Evolutionary conservation across 1,140 invertebrate species (phyloP).

Genomic region (Leptonema lineaticorne): DNA sequence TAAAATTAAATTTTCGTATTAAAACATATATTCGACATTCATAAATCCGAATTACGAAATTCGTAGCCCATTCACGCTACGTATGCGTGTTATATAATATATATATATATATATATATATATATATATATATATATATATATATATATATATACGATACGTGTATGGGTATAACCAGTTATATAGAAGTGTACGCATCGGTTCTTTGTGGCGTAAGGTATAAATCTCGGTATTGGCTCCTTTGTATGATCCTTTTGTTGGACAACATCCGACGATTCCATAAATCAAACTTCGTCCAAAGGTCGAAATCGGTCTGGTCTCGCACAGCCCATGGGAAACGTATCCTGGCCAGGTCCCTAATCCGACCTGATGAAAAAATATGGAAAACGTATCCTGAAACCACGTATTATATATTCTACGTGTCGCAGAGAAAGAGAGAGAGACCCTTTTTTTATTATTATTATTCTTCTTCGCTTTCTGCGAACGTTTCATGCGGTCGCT

Average conservation of each 20-base stretch:
- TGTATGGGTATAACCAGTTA: neutral
- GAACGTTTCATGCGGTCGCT: too few relatives aligned
- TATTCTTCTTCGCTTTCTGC: too few relatives aligned
- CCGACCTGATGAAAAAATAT: constrained; percentile 17
- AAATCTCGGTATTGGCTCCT: constrained; percentile 5
- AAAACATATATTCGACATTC: too few relatives aligned
- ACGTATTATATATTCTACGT: neutral
- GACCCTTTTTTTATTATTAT: neutral
- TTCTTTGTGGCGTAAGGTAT: neutral
- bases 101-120: too few relatives aligned
- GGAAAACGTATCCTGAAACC: neutral
- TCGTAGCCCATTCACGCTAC: too few relatives aligned
- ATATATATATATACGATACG: too few relatives aligned
- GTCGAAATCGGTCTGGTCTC: neutral
- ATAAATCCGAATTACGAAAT: too few relatives aligned
- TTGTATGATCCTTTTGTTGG: constrained; percentile 18
- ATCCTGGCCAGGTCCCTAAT: neutral
- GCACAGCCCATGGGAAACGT: neutral
- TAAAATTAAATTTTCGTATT: too few relatives aligned
- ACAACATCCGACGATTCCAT: constrained; percentile 18
- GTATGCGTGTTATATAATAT: too few relatives aligned
- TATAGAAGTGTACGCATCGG: too few relatives aligned
- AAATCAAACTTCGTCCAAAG: constrained; percentile 14
- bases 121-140: too few relatives aligned
- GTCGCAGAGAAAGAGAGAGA: neutral